phyloP scores from a whole-genome alignment of 2,113 vertebrate species.

The Abramis brama region DNA sequence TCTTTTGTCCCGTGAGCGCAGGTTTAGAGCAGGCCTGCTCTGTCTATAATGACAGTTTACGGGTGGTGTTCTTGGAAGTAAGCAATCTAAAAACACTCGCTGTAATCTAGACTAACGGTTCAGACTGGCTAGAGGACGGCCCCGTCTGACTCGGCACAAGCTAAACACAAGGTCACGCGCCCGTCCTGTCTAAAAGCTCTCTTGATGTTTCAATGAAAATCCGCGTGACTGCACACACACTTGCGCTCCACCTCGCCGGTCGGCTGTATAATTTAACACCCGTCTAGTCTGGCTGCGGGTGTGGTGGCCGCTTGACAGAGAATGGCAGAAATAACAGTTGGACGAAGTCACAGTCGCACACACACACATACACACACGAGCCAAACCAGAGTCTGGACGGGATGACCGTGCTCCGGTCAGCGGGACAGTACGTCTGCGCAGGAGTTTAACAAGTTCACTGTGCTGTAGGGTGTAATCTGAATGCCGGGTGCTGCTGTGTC shows the following conservation, averaged over 20 bases:
- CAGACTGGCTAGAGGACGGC: conserved; percentile 38
- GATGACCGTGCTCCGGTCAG: conserved; percentile 36
- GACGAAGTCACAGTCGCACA: conserved; percentile 40
- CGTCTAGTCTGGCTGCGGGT: conserved; percentile 63
- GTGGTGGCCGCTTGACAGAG: conserved; percentile 70
- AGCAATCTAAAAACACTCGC: conserved; percentile 36
- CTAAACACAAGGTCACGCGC: conserved; percentile 22
- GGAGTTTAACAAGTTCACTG: conserved; percentile 17
- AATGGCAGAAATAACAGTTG: conserved; percentile 75
- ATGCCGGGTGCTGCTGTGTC: conserved; percentile 17
- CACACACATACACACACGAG: background rate
- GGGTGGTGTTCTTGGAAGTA: conserved; percentile 48
- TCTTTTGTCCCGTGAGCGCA: background rate
- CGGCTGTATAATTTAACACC: conserved; percentile 57
- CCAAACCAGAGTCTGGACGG: conserved; percentile 74
- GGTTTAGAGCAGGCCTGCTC: background rate
- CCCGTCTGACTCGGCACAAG: conserved; percentile 60
- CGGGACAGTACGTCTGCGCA: conserved; percentile 16
- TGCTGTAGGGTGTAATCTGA: background rate
- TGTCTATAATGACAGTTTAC: background rate
- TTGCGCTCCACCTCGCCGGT: conserved; percentile 41
- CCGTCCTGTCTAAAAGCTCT: conserved; percentile 40
- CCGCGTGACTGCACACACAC: conserved; percentile 38
- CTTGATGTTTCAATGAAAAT: conserved; percentile 59
- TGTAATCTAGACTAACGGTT: conserved; percentile 42